Percentiles rank a stretch among this genome's conserved stretches.
phyloP scores from a whole-genome alignment of 2,888 invertebrate species.

The Clivina fossor region DNA sequence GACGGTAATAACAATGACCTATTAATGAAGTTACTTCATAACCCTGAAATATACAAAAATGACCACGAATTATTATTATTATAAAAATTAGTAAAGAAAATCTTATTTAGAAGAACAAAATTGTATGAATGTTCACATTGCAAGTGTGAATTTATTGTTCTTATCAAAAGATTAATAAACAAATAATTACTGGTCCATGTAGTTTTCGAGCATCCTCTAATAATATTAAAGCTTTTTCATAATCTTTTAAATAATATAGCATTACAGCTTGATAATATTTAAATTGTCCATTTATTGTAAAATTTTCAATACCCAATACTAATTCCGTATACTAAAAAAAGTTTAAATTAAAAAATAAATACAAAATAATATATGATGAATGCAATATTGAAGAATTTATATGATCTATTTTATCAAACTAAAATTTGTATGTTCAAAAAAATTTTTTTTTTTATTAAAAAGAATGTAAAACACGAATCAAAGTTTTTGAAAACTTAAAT shows the following conservation, averaged over 20 bases:
- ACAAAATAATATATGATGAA: too few relatives aligned
- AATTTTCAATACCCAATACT: constrained; percentile 46
- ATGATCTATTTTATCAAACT: too few relatives aligned
- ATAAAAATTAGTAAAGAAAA: too few relatives aligned
- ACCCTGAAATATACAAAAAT: constrained; percentile 42
- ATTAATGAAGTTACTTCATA: constrained; percentile 45
- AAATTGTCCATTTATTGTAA: constrained; percentile 43
- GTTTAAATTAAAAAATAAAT: too few relatives aligned
- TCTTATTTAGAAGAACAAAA: too few relatives aligned
- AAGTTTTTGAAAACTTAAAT: too few relatives aligned
- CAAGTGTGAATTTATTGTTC: too few relatives aligned
- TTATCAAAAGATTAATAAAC: not conserved
- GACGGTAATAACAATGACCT: constrained; percentile 47
- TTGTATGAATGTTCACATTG: too few relatives aligned
- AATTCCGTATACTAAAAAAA: constrained; percentile 47
- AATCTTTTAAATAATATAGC: constrained; percentile 46
- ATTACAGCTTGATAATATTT: constrained; percentile 49
- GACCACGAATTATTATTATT: not conserved
- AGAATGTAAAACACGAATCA: too few relatives aligned
- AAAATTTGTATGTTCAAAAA: too few relatives aligned
- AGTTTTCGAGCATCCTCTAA: constrained; percentile 45
- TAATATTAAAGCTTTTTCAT: constrained; percentile 47
- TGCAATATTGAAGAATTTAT: too few relatives aligned
- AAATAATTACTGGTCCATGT: constrained; percentile 46
- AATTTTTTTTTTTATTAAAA: too few relatives aligned